Percentiles rank a stretch among this genome's conserved stretches.
phyloP scores from a whole-genome alignment of 2,888 invertebrate species.

The Drosophila cracens region DNA sequence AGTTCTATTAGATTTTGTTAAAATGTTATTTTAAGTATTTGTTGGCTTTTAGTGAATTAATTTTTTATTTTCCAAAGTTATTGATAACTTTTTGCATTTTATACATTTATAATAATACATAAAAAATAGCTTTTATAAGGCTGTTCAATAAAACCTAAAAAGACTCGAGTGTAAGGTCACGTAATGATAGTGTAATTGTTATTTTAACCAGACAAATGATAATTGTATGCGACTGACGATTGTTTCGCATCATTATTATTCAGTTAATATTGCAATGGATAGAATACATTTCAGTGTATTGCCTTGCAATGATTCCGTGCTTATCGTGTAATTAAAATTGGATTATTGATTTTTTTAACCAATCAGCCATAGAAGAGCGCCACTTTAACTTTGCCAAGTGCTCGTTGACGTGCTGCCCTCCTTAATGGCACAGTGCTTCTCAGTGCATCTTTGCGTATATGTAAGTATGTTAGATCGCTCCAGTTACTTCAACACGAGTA shows the following conservation, averaged over 20 bases:
- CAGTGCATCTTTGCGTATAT: slow-evolving; percentile 4
- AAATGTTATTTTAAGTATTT: background rate
- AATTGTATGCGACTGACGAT: background rate
- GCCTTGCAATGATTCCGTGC: background rate
- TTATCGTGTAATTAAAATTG: slow-evolving; percentile 16
- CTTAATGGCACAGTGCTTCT: background rate
- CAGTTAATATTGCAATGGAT: background rate
- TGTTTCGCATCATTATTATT: background rate
- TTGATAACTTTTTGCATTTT: background rate
- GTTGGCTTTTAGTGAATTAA: background rate
- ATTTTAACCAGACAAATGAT: background rate
- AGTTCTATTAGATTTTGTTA: background rate
- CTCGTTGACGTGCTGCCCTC: background rate
- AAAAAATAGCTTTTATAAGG: background rate
- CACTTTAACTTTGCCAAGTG: slow-evolving; percentile 10
- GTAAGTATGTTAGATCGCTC: slow-evolving; percentile 5
- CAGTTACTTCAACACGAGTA: slow-evolving; percentile 57
- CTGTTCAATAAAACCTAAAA: background rate
- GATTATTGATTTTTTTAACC: slow-evolving; percentile 31
- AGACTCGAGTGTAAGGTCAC: background rate
- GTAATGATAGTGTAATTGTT: background rate
- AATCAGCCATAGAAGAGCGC: background rate
- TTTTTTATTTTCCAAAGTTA: background rate
- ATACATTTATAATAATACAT: background rate
- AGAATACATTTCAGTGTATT: slow-evolving; percentile 1